Evolutionary conservation across 1,140 invertebrate species (phyloP).

Genomic region (Portunus trituberculatus): DNA sequence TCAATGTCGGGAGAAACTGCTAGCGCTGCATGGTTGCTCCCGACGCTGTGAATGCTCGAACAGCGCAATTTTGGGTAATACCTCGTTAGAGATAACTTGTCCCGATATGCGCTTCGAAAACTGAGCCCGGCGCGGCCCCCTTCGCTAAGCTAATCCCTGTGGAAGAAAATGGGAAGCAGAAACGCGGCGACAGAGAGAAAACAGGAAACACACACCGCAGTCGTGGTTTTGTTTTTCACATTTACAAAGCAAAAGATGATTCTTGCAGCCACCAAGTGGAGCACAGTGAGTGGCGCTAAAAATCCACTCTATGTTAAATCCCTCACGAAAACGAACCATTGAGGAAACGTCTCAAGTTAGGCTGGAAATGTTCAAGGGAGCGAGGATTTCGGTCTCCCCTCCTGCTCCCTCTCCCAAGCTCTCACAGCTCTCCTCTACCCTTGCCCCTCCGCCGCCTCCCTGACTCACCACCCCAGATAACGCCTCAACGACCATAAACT

Average conservation of each 20-base stretch:
- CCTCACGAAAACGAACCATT: constrained; percentile 60
- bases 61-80: constrained; percentile 76
- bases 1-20: constrained; percentile 58
- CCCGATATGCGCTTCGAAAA: constrained; percentile 73
- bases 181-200: background rate
- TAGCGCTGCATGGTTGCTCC: constrained; percentile 3
- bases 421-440: background rate
- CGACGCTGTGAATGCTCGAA: constrained; percentile 69
- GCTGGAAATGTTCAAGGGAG: constrained; percentile 52
- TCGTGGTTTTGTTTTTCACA: background rate
- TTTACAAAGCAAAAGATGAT: too few species aligned
- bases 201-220: background rate
- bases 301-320: too few species aligned
- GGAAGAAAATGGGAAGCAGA: constrained; percentile 32
- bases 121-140: constrained; percentile 38
- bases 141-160: constrained; percentile 6
- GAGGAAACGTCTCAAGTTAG: constrained; percentile 43
- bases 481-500: constrained; percentile 66
- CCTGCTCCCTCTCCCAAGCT: background rate
- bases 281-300: too few species aligned
- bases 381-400: constrained; percentile 40
- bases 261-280: too few species aligned
- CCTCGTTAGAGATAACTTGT: constrained; percentile 76
- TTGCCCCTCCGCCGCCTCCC: constrained; percentile 9
- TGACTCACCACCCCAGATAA: constrained; percentile 70